Evolutionary conservation across 2,888 invertebrate species (phyloP), one percentile per base, ranked within the genome.

Genomic region (Sinelater perroti): DNA sequence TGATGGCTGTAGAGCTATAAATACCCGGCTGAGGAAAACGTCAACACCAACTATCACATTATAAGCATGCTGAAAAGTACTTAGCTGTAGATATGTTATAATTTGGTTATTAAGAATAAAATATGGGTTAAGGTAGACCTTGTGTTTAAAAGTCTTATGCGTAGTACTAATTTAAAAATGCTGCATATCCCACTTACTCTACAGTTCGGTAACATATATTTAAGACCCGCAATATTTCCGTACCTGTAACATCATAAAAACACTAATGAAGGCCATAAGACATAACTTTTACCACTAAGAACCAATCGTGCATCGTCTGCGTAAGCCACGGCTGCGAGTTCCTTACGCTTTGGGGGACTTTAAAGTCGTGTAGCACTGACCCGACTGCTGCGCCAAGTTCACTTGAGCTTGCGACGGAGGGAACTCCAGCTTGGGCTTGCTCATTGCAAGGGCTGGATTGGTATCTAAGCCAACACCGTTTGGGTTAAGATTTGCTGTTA

Each of bases 401-500:
- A 77, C 75, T 65, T 76, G 75, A 55, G 76, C 75, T 65, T 76
- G 75, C 1, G 75, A 75, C 52, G 75, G 65, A n/a, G 70, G 60
- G 56, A 67, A 67, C 61, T 85, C 85, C 80, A 85, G 81, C 80
- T 84, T 84, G 46, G 79, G 78, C 65, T 73, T 75, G 64, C 76
- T 74, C 66, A 76, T 75, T 42, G 85, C 83, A 45, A 85, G 76
- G 31, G 86, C 84, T 52, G 86, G 84, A 71, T 85, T 86, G 75
- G 85, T 81, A 67, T 86, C 86, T 60, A 86, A 80, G 63, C 81
- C 80, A 62, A 81, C 80, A 56, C 87, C 87, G 75, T 86, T 87
- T 52, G 87, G 87, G 64, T 86, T 84, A 61, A 88, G 80, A 61
- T 85, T 85, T 61, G 87, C 83, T 56, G 87, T 82, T 68, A 87